Percentiles rank a stretch among this genome's conserved stretches.
Conservation (phyloP, 2,797 vertebrate species). For the Harpagifer antarcticus region DNA sequence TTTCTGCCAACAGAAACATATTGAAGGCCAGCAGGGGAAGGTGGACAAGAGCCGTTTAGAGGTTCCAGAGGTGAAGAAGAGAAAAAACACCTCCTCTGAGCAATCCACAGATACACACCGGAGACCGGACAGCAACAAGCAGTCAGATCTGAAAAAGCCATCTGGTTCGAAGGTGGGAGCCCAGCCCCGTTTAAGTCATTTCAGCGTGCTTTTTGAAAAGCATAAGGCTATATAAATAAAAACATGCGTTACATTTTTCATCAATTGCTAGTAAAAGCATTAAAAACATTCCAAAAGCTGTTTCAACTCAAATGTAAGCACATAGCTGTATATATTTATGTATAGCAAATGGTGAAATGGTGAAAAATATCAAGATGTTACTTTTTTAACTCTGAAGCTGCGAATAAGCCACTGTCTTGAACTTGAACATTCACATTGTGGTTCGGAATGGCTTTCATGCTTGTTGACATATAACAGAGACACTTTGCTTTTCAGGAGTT, state of each 20-base stretch:
- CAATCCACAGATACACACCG: not conserved
- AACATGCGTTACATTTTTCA: not conserved
- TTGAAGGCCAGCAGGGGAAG: slow-evolving; percentile 21
- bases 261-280: not conserved
- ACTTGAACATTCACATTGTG: not conserved
- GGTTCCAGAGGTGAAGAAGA: slow-evolving; percentile 31
- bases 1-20: slow-evolving; percentile 43
- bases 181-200: not conserved
- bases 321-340: not conserved
- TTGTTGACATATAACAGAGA: slow-evolving; percentile 10
- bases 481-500: slow-evolving; percentile 35
- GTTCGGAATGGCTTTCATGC: not conserved
- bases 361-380: not conserved
- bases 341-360: not conserved
- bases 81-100: slow-evolving; percentile 18
- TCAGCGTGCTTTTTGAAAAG: not conserved
- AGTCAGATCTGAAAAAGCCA: slow-evolving; percentile 29
- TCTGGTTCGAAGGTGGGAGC: slow-evolving; percentile 40
- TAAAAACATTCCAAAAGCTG: not conserved
- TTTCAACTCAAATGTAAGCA: not conserved
- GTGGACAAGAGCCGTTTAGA: slow-evolving; percentile 15
- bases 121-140: slow-evolving; percentile 3
- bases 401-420: not conserved
- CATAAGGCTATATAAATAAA: not conserved
- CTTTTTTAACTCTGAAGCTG: not conserved